These are phyloP conservation scores for Hofmannophila pseudospretella DNA, from an alignment of 2,888 invertebrate species.

Conservation along the genomic window DNA sequence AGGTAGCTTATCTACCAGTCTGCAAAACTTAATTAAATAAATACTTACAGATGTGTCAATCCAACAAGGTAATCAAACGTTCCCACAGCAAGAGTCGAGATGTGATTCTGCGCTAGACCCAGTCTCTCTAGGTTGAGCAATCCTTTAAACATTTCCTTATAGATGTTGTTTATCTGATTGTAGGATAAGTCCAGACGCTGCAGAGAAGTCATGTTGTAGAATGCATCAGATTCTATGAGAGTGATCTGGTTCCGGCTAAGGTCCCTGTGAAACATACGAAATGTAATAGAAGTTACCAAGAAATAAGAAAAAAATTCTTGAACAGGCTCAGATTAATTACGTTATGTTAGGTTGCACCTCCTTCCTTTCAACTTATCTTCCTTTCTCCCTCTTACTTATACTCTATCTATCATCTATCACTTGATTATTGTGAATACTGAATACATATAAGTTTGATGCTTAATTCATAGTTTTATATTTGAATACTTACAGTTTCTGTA, in stretches of 20 bases:
- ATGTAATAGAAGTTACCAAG: too few relatives aligned
- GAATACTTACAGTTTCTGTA: slow-evolving; percentile 85
- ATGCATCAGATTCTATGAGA: slow-evolving; percentile 84
- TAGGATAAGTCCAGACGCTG: slow-evolving; percentile 82
- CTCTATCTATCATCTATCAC: too few relatives aligned
- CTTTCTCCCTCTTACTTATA: too few relatives aligned
- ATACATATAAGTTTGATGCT: too few relatives aligned
- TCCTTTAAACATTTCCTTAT: slow-evolving; percentile 83
- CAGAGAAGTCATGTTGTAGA: slow-evolving; percentile 84
- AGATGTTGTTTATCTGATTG: slow-evolving; percentile 83
- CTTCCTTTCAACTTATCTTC: too few relatives aligned
- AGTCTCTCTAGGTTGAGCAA: slow-evolving; percentile 82
- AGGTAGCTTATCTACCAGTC: background rate
- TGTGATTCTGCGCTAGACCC: slow-evolving; percentile 84
- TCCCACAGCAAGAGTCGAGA: slow-evolving; percentile 82
- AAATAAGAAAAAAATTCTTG: too few relatives aligned
- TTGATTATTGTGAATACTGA: too few relatives aligned
- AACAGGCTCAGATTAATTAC: too few relatives aligned
- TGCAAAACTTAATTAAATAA: background rate
- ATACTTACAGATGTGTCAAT: slow-evolving; percentile 85
- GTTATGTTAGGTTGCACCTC: too few relatives aligned
- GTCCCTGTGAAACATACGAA: slow-evolving; percentile 73
- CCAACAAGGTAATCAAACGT: slow-evolving; percentile 83
- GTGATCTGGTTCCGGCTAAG: slow-evolving; percentile 88
- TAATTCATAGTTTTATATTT: too few relatives aligned